These are phyloP conservation scores for Strix aluco DNA, from an alignment of 2,113 vertebrate genomes.

Conservation along the genomic window DNA sequence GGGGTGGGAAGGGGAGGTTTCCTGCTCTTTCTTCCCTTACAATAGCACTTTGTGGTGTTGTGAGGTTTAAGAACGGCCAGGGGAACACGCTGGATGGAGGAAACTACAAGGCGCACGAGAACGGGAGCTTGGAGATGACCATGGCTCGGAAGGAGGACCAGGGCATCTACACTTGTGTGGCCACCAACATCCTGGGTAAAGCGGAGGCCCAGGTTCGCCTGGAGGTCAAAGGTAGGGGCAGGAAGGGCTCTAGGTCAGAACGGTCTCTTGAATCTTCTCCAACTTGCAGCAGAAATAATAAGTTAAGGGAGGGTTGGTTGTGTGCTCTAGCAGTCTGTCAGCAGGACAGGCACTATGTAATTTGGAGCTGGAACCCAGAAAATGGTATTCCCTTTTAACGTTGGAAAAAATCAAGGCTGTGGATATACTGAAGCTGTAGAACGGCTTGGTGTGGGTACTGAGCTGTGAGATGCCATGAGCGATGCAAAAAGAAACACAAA, in stretches of 20 bases:
- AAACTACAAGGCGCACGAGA: constrained; percentile 88
- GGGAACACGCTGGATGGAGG: constrained; percentile 93
- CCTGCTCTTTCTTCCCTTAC: constrained; percentile 25
- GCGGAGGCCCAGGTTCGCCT: constrained; percentile 90
- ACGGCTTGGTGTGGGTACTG: not conserved
- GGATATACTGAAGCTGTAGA: not conserved
- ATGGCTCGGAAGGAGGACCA: constrained; percentile 87
- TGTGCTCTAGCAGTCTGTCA: not conserved
- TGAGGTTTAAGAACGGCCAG: constrained; percentile 98
- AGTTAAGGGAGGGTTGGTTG: not conserved
- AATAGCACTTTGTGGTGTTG: constrained; percentile 61
- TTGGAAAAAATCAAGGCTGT: not conserved
- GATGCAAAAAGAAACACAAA: not conserved
- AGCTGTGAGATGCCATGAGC: not conserved
- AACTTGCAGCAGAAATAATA: not conserved
- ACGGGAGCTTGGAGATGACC: constrained; percentile 90
- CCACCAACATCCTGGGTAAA: constrained; percentile 90
- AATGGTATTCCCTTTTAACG: not conserved
- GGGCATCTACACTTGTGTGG: constrained; percentile 95
- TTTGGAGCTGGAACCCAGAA: not conserved
- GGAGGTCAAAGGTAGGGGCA: constrained; percentile 93
- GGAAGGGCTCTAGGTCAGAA: not conserved
- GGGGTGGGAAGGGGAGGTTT: not conserved
- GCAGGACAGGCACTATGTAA: not conserved
- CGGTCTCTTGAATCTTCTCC: not conserved